Base-by-base conservation (phyloP, 1,140 invertebrate species). In the Diachasma alloeum region DNA sequence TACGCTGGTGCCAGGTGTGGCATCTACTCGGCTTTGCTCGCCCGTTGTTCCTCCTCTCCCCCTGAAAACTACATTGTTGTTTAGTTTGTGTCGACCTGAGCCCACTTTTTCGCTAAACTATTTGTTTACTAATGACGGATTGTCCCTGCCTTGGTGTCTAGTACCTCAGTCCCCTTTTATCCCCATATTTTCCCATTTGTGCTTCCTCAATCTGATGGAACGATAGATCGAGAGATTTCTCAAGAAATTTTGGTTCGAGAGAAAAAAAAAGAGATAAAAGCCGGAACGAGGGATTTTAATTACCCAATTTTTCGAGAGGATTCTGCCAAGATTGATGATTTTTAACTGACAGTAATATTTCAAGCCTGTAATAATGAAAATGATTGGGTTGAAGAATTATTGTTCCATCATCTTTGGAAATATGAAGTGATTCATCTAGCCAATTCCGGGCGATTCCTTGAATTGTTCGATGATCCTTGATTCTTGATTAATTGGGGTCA, bases 111-210 rank as follows among this genome's bases (percentile, higher is more conserved):
- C 78, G 82, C 81, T 83, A 81, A 85, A 84, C 83, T 85, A 85
- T 85, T 85, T 84, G 83, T 84, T 85, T 84, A 85, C 84, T 84
- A 85, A 85, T 85, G 84, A 85, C 82, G 82, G 80, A 85, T 85
- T 85, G 82, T 85, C 83, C 84, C 78, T 80, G n/a, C 53, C 56
- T 74, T 48, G 71, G 63, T 78, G 59, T 77, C 79, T 71, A 15
- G 66, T 37, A 19, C 39, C 42, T 17, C 9, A 42, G 36, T 24
- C 46, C 10, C 11, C 10, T 3, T 8, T 56, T 19, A 36, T 36
- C 22, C 15, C 8, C 24, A 26, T 26, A 15, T 44, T 44, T 42
- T 67, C 2, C 39, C 3, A 22, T 22, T 72, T 31, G 31, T 44
- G 37, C 36, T 24, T 15, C 36, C 24, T 13, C 6, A 6, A 31